Percentiles rank a stretch among this genome's conserved stretches.
These are phyloP conservation scores for Chamaea fasciata DNA, from an alignment of 2,113 vertebrate species.

Conservation along the genomic window DNA sequence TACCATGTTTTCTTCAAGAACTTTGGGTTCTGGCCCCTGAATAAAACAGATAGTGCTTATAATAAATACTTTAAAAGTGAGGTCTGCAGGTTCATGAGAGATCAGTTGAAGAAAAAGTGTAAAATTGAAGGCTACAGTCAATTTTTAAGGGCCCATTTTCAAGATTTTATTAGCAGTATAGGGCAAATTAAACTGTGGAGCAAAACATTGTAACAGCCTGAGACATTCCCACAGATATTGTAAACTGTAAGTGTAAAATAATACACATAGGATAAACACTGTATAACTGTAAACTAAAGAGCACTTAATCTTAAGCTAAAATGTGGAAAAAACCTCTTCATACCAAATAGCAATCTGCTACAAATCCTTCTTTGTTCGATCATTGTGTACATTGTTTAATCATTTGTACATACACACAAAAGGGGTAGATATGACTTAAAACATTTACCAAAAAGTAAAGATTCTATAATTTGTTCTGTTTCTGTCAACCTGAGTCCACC, in stretches of 20 bases:
- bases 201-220: not conserved
- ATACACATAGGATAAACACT: not conserved
- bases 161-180: not conserved
- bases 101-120: not conserved
- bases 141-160: not conserved
- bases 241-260: not conserved
- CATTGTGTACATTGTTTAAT: not conserved
- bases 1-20: slow-evolving; percentile 40
- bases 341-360: not conserved
- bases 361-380: not conserved
- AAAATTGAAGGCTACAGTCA: not conserved
- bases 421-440: not conserved
- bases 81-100: not conserved
- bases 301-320: not conserved
- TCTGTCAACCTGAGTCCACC: not conserved
- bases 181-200: not conserved
- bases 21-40: slow-evolving; percentile 54
- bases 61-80: not conserved
- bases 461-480: not conserved
- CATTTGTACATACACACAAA: not conserved
- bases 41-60: not conserved
- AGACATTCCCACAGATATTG: not conserved
- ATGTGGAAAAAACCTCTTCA: not conserved
- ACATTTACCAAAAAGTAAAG: not conserved
- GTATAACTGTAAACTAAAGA: not conserved